Evolutionary conservation across 2,113 vertebrate genomes (phyloP).

Genomic region (Siniperca chuatsi): DNA sequence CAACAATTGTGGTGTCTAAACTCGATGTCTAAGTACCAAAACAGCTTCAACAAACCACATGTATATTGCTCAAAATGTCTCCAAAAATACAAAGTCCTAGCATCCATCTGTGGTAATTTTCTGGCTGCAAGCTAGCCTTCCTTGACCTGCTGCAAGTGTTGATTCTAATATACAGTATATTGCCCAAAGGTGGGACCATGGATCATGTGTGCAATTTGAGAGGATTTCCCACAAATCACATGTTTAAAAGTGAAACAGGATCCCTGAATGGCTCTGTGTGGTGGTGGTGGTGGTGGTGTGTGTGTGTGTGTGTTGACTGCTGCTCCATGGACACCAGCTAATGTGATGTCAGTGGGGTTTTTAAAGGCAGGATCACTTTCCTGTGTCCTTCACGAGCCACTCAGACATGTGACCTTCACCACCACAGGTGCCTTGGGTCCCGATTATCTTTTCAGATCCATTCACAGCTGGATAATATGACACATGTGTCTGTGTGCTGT

Average conservation of each 20-base stretch:
- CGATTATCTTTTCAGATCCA: slow-evolving; percentile 43
- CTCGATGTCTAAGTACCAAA: background rate
- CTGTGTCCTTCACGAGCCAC: slow-evolving; percentile 60
- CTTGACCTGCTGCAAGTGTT: background rate
- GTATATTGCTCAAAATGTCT: background rate
- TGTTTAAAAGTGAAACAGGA: slow-evolving; percentile 54
- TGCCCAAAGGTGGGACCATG: slow-evolving; percentile 14
- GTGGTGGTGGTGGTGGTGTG: background rate
- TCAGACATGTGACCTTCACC: slow-evolving; percentile 68
- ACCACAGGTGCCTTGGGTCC: slow-evolving; percentile 50
- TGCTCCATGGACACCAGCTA: slow-evolving; percentile 56
- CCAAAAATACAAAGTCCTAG: background rate
- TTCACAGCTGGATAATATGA: slow-evolving; percentile 35
- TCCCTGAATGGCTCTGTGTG: slow-evolving; percentile 7
- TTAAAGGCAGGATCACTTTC: slow-evolving; percentile 70
- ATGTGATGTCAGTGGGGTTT: slow-evolving; percentile 62
- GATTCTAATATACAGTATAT: slow-evolving; percentile 2
- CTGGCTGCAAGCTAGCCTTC: background rate
- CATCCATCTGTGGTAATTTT: background rate
- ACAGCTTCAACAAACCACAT: background rate
- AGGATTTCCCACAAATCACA: slow-evolving; percentile 60
- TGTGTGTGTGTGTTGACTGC: slow-evolving; percentile 22
- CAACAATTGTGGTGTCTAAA: background rate
- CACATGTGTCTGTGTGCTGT: slow-evolving; percentile 11
- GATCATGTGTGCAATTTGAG: slow-evolving; percentile 51